These are phyloP conservation scores for Psophia crepitans DNA, from an alignment of 2,113 vertebrate genomes.

Conservation along the genomic window DNA sequence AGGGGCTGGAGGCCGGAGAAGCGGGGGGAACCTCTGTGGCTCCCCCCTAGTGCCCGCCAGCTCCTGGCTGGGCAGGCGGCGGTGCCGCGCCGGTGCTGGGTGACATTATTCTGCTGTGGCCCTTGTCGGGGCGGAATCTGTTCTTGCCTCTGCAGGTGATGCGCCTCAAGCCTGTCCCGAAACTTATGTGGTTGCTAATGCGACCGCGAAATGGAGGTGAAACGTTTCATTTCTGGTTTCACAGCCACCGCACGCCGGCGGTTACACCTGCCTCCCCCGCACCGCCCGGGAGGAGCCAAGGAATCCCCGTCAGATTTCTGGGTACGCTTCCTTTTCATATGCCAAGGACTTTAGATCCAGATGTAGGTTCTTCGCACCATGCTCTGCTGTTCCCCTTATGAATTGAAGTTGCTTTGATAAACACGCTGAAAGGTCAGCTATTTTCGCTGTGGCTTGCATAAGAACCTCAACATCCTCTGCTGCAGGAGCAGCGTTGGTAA, in stretches of 20 bases:
- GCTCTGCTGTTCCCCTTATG: background rate
- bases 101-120: background rate
- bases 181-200: background rate
- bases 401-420: slow-evolving; percentile 14
- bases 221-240: background rate
- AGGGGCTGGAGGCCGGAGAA: background rate
- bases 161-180: background rate
- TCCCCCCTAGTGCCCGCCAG: rapidly evolving
- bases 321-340: background rate
- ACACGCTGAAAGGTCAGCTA: slow-evolving; percentile 51
- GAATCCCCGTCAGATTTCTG: background rate
- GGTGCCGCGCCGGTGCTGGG: background rate
- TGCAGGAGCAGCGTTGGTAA: slow-evolving; percentile 19
- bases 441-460: slow-evolving; percentile 49
- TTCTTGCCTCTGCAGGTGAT: background rate
- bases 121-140: background rate
- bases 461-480: slow-evolving; percentile 54
- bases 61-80: background rate
- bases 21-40: background rate
- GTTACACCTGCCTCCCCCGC: background rate
- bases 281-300: background rate
- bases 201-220: background rate
- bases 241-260: background rate
- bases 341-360: background rate
- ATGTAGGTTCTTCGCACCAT: background rate